Evolutionary conservation across 2,888 invertebrate genomes (phyloP).

Genomic region (Atrina japonica): DNA sequence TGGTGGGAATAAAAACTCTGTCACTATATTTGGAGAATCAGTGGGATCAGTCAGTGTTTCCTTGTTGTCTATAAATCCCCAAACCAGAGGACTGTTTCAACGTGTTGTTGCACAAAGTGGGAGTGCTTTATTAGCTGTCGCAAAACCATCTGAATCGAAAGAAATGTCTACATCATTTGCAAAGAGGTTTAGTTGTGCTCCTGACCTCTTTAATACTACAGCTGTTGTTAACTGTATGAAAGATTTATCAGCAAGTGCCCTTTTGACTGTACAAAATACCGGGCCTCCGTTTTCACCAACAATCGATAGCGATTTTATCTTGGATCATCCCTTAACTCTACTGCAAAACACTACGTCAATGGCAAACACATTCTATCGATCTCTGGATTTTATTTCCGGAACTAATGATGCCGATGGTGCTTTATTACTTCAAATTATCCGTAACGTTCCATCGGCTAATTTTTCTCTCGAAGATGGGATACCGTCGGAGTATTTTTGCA

Average conservation of each 20-base stretch:
- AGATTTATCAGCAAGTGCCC: not conserved
- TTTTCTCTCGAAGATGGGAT: not conserved
- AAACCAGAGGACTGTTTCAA: constrained; percentile 9
- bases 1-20: not conserved
- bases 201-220: not conserved
- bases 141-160: not conserved
- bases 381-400: constrained; percentile 14
- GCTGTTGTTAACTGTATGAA: not conserved
- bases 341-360: not conserved
- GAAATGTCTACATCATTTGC: too few species aligned
- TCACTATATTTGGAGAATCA: constrained; percentile 14
- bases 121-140: not conserved
- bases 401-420: constrained; percentile 10
- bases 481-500: not conserved
- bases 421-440: too few species aligned
- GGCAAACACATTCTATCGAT: constrained; percentile 1
- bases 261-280: not conserved
- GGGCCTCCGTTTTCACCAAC: not conserved
- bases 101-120: constrained; percentile 19
- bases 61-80: constrained; percentile 2
- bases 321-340: not conserved
- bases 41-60: constrained; percentile 7
- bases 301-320: constrained; percentile 10
- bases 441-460: too few species aligned
- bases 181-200: not conserved